Conservation (phyloP, 2,888 invertebrate species). For the Melanchra persicariae region DNA sequence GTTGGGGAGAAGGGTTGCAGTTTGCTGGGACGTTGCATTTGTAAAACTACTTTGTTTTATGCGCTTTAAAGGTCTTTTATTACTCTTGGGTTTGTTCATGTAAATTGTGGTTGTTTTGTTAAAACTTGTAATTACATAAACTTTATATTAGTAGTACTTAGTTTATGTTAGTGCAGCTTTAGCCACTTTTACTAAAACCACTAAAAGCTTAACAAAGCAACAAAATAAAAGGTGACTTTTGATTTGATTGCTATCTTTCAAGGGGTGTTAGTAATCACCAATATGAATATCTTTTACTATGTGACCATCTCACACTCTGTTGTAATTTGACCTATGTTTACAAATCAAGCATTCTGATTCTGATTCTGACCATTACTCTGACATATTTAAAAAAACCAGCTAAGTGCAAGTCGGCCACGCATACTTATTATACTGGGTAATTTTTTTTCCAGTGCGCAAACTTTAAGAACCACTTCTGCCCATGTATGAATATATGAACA, state of each 20-base stretch:
- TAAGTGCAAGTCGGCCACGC: too few relatives aligned
- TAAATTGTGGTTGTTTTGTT: not conserved
- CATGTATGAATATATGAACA: too few relatives aligned
- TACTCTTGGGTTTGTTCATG: not conserved
- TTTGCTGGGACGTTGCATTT: slow-evolving; percentile 17
- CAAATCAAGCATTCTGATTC: too few relatives aligned
- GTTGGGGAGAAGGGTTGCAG: slow-evolving; percentile 11
- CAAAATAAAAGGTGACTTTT: not conserved
- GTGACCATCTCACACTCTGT: too few relatives aligned
- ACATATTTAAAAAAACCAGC: too few relatives aligned
- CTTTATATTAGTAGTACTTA: not conserved
- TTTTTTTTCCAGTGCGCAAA: too few relatives aligned
- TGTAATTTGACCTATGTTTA: too few relatives aligned
- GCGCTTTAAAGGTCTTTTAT: not conserved
- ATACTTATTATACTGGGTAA: too few relatives aligned
- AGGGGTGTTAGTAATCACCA: not conserved
- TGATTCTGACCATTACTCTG: too few relatives aligned
- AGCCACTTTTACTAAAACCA: not conserved
- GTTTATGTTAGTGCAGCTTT: not conserved
- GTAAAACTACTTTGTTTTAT: slow-evolving; percentile 9
- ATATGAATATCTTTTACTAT: too few relatives aligned
- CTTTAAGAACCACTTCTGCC: too few relatives aligned
- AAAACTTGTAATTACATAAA: not conserved
- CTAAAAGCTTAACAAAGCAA: not conserved
- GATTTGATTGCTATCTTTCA: not conserved